Evolutionary conservation across 2,797 vertebrate species (phyloP).

Genomic region (Anabas testudineus): DNA sequence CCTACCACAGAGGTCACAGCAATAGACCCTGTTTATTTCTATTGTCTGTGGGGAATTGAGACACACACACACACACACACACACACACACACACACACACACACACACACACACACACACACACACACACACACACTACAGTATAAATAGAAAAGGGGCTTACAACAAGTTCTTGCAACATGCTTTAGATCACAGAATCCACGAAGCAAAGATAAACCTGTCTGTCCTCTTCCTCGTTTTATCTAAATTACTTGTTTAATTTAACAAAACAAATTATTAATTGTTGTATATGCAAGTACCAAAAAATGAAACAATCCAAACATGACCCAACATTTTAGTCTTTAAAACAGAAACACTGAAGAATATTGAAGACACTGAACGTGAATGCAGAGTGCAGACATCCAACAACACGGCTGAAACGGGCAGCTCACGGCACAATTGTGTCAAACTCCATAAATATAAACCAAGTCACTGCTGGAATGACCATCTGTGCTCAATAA

Average conservation of each 20-base stretch:
- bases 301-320: too few relatives aligned
- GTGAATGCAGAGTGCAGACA: not conserved
- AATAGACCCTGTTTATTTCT: conserved; percentile 55
- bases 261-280: too few relatives aligned
- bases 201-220: too few relatives aligned
- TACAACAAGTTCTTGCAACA: too few relatives aligned
- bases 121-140: conserved; percentile 7
- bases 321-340: too few relatives aligned
- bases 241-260: too few relatives aligned
- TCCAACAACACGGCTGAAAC: not conserved
- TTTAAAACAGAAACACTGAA: not conserved
- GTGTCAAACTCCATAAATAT: conserved; percentile 1
- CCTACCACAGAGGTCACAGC: conserved; percentile 68
- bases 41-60: conserved; percentile 34
- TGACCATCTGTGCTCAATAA: not conserved
- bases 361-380: not conserved
- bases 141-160: not conserved
- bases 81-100: conserved; percentile 21
- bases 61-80: conserved; percentile 20
- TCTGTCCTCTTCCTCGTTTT: too few relatives aligned
- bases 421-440: not conserved
- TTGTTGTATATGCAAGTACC: too few relatives aligned
- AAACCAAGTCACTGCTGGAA: not conserved
- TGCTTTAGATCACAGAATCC: too few relatives aligned
- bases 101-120: conserved; percentile 14